Evolutionary conservation across 2,888 invertebrate species (phyloP), one percentile per base, ranked within the genome.

Genomic region (Chaitophorus viminalis): DNA sequence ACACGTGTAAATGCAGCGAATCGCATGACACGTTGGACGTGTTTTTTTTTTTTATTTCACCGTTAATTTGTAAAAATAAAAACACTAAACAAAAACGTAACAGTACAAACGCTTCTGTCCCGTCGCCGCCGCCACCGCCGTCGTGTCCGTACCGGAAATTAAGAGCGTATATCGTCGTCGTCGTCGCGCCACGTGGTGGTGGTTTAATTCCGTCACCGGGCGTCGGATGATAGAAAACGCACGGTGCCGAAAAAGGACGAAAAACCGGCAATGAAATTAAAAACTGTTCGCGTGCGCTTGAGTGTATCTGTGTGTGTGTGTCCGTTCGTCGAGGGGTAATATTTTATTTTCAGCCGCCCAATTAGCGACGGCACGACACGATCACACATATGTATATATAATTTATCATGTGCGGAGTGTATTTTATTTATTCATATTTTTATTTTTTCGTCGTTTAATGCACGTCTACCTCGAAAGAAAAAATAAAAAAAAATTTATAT

Each of bases 311-410:
- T 21, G 54, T 18, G n/a, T 39, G 75, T 17, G n/a, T 4, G n/a
- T 33, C 14, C 11, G 74, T n/a, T 1, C 29, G 29, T 9, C 46
- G 60, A 25, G 46, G 76, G 76, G 46, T 77, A 52, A 65, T 76
- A 84, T 68, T 76, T 85, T 85, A 86, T 86, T 86, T 79, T 70
- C 29, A 60, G 78, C 78, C 17, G 17, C 39, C 76, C 72, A 72
- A 86, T 86, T 86, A 86, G 78, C 29, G 52, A 31, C 54, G 72
- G 76, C 21, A 33, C 25, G 33, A 31, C 72, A 21, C 0, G 17
- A 68, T 31, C 72, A 33, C 36, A 36, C 39, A 36, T n/a, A 39
- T 33, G 75, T 75, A 9, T 6, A 54, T 18, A 54, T 1, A n/a
- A n/a, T n/a, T n/a, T 46, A 46, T 46, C 9, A 46, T 14, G 46